Base-by-base conservation (phyloP, 1,140 invertebrate species). In the Papilio machaon region DNA sequence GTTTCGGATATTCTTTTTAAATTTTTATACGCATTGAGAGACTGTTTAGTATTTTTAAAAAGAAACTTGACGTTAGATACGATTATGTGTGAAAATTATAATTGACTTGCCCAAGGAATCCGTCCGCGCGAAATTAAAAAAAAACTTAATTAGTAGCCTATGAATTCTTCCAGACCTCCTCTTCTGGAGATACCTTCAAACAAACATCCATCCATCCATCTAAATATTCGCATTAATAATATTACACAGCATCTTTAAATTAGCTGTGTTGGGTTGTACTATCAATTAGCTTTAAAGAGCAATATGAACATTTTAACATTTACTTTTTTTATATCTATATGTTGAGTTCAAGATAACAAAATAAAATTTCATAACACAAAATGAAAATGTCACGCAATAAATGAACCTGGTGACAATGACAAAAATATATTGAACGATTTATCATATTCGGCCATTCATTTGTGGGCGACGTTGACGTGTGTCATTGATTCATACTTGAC, bases 1-100 rank as follows among this genome's bases (percentile, higher is more conserved):
- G 83, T 84, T 84, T 85, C 82, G 79, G 84, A 82, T 81, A 76
- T 83, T 79, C 47, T 79, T 84, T 84, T 84, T 84, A 46, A 74
- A 49, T 73, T 43, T 46, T 79, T 79, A n/a, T 67, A 60, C 52
- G 8, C 52, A 35, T 11, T 67, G 11, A 67, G 23, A 67, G 3
- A 35, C 30, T 67, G 30, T 67, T 67, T 67, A 64, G 23, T 13
- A 23, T 11, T 64, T 64, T 64, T 10, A 58, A 19, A 54, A 35
- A 15, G 13, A 7, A 70, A 70, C 30, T 70, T 15, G 13, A 70
- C 19, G 64, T 70, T 17, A 38, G 64, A 35, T 5, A 70, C 30
- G 64, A 70, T 70, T 70, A 70, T 70, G 58, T 60, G 58, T 60
- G n/a, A 60, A 54, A 60, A 23, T 60, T 19, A 23, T 58, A 60